Base-by-base conservation (phyloP, 1,140 invertebrate species). In the Drosophila teissieri region DNA sequence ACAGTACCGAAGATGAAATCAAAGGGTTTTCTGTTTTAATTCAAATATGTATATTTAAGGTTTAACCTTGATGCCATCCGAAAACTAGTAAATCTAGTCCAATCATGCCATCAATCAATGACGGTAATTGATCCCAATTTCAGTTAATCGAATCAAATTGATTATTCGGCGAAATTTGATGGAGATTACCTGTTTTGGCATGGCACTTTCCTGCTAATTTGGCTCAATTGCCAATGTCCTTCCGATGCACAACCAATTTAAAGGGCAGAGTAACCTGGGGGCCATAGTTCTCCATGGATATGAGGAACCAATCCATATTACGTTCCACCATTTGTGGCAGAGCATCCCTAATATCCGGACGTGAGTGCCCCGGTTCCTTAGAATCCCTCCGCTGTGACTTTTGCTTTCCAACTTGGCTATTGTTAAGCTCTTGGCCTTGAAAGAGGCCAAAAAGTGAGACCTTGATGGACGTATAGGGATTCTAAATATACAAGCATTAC, bases 291-390 rank as follows among this genome's bases (percentile, higher is more conserved):
- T 22, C 24, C 14, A 42, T 57, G 51, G 51, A 44, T 75, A 46
- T 52, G 45, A 37, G 4, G 34, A 61, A 34, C 44, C 52, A 44
- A 46, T 34, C 37, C 34, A 10, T 44, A 57, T 69, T 51, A 48
- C 62, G 17, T 58, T 12, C n/a, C 53, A 54, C 40, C 65, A 72
- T 39, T 72, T 72, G 68, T 52, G 53, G 36, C 52, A 14, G 27
- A 84, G 48, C 69, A 88, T 69, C 83, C 61, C 62, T 69, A 42
- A 67, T 69, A 78, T 70, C 64, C 39, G 79, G 56, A 63, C 78
- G 57, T 54, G 42, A 49, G 57, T 62, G 44, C 15, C 8, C 24
- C 17, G 19, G 46, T 62, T 63, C 51, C 49, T 64, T 57, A 55
- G 46, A 15, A 22, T 45, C 42, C 44, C 51, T 48, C 45, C 17